Evolutionary conservation across 2,797 vertebrate genomes (phyloP).

Genomic region (Syngnathus rostellatus): DNA sequence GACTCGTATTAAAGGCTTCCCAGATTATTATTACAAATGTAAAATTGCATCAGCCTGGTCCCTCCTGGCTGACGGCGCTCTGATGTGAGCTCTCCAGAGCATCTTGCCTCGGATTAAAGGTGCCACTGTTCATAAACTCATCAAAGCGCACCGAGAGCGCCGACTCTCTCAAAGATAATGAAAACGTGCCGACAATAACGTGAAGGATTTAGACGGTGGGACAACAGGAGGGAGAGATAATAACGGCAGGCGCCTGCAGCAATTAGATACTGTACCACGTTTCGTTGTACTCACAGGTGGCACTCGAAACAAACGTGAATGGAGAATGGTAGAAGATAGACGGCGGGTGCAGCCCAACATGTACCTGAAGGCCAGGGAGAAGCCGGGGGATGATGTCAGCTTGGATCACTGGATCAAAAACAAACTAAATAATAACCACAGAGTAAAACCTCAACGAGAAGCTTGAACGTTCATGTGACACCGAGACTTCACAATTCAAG

Average conservation of each 20-base stretch:
- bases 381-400: background rate
- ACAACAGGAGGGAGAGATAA: conserved; percentile 9
- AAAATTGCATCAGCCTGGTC: conserved; percentile 49
- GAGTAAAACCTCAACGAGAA: background rate
- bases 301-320: background rate
- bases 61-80: conserved; percentile 40
- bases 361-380: too few relatives aligned
- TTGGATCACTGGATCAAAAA: background rate
- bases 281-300: conserved; percentile 7
- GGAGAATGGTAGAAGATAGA: background rate
- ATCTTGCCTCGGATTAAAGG: conserved; percentile 56
- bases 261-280: conserved; percentile 24
- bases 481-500: background rate
- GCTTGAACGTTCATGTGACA: background rate
- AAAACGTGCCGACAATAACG: conserved; percentile 53
- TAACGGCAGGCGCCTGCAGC: conserved; percentile 27
- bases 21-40: conserved; percentile 63
- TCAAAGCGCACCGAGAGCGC: conserved; percentile 40
- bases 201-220: conserved; percentile 31
- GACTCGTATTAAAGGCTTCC: conserved; percentile 61
- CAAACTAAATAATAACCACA: background rate
- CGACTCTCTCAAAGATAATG: conserved; percentile 54
- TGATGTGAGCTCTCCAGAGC: conserved; percentile 51
- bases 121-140: conserved; percentile 65
- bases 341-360: background rate